Evolutionary conservation across 2,113 vertebrate genomes (phyloP).

Genomic region (Crotalus horridus): DNA sequence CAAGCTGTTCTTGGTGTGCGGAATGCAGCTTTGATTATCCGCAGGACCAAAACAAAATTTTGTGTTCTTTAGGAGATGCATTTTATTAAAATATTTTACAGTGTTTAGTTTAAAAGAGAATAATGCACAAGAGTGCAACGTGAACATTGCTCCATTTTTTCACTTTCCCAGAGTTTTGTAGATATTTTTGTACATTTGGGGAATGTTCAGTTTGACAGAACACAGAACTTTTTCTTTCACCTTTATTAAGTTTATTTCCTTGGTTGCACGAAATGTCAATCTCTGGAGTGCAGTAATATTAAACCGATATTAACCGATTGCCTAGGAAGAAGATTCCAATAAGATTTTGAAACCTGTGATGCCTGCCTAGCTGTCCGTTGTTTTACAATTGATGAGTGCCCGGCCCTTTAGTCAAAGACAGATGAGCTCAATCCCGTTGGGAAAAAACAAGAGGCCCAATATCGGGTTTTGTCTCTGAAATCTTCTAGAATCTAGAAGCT

Average conservation of each 20-base stretch:
- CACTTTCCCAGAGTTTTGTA: not conserved
- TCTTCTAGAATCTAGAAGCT: not conserved
- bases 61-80: not conserved
- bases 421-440: not conserved
- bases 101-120: not conserved
- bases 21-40: not conserved
- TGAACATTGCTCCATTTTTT: not conserved
- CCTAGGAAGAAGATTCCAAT: not conserved
- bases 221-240: not conserved
- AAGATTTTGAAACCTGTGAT: not conserved
- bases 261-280: not conserved
- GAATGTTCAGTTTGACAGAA: not conserved
- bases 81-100: not conserved
- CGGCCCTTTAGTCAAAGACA: not conserved
- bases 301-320: not conserved
- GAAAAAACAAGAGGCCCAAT: not conserved
- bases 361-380: not conserved
- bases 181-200: not conserved
- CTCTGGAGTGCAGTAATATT: not conserved
- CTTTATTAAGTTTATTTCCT: not conserved
- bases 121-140: not conserved
- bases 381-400: not conserved
- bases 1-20: not conserved
- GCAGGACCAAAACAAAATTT: not conserved
- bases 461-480: not conserved